Evolutionary conservation across 2,797 vertebrate genomes (phyloP).

Genomic region (Squalus acanthias): DNA sequence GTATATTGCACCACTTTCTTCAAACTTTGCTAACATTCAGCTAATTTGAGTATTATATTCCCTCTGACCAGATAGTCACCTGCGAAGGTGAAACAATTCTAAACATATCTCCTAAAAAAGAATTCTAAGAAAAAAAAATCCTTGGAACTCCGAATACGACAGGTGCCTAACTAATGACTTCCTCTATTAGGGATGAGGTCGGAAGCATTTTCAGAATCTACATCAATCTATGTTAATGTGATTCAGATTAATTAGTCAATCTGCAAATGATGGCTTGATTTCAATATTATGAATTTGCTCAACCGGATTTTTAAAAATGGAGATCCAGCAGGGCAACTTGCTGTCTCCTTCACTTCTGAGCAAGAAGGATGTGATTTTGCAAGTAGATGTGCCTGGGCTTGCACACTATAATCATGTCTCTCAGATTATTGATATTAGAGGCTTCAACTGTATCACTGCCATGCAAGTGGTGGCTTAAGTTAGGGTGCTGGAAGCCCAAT

Average conservation of each 20-base stretch:
- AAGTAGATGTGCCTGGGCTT: not conserved
- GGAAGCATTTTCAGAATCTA: not conserved
- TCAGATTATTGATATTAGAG: not conserved
- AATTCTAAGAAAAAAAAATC: not conserved
- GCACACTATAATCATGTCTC: not conserved
- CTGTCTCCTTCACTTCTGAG: not conserved
- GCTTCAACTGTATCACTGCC: not conserved
- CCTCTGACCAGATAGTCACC: not conserved
- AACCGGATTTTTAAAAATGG: not conserved
- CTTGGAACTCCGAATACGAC: not conserved
- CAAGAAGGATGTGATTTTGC: not conserved
- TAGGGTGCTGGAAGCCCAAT: not conserved
- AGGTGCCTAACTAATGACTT: slow-evolving; percentile 18
- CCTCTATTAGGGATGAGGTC: not conserved
- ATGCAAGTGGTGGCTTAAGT: not conserved
- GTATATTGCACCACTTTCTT: not conserved
- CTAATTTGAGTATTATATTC: not conserved
- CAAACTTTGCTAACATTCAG: not conserved
- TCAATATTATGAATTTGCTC: not conserved
- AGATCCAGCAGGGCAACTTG: not conserved
- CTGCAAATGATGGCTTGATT: not conserved
- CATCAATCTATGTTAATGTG: not conserved
- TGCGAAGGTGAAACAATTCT: not conserved
- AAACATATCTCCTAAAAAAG: not conserved
- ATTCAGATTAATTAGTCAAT: slow-evolving; percentile 27